A percentile compares a stretch with the other conserved stretches of the same genome.
Evolutionary conservation across 1,140 invertebrate genomes (phyloP).

Genomic region (Drosophila suzukii): DNA sequence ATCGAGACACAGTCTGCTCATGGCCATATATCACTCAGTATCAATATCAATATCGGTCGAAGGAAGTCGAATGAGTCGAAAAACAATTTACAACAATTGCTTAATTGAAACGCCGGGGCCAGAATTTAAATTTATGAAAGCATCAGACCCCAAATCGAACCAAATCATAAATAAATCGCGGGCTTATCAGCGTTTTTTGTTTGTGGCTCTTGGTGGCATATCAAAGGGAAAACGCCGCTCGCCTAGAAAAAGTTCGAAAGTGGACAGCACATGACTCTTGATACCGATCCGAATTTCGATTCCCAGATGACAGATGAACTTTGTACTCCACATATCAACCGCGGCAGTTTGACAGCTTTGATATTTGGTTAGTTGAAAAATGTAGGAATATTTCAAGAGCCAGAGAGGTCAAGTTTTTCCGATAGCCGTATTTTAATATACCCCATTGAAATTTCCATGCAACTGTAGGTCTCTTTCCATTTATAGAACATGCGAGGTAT

Average conservation of each 20-base stretch:
- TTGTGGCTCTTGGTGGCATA: constrained; percentile 41
- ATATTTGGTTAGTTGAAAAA: background rate
- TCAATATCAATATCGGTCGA: constrained; percentile 56
- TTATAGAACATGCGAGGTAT: background rate
- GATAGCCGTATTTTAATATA: constrained; percentile 22
- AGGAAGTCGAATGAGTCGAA: constrained; percentile 15
- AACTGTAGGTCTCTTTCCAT: background rate
- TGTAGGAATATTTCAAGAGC: constrained; percentile 13
- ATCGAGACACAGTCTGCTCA: constrained; percentile 11
- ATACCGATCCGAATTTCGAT: constrained; percentile 31
- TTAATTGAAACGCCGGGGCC: constrained; percentile 72
- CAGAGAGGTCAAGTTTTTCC: constrained; percentile 21
- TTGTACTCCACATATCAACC: constrained; percentile 34
- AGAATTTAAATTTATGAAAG: constrained; percentile 81
- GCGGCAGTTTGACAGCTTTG: constrained; percentile 1
- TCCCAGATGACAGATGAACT: constrained; percentile 39
- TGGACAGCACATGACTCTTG: constrained; percentile 57
- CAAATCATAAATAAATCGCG: constrained; percentile 80
- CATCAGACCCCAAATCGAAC: constrained; percentile 66
- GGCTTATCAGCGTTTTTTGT: constrained; percentile 64
- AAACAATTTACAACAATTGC: constrained; percentile 80
- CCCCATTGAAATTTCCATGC: background rate
- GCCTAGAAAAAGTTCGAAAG: constrained; percentile 59
- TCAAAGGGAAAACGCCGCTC: constrained; percentile 70
- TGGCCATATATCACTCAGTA: constrained; percentile 71